A percentile compares a stretch with the other conserved stretches of the same genome.
These are phyloP conservation scores for Crambe crambe DNA, from an alignment of 37 sponge, comb jelly and placozoan genomes.

Conservation along the genomic window DNA sequence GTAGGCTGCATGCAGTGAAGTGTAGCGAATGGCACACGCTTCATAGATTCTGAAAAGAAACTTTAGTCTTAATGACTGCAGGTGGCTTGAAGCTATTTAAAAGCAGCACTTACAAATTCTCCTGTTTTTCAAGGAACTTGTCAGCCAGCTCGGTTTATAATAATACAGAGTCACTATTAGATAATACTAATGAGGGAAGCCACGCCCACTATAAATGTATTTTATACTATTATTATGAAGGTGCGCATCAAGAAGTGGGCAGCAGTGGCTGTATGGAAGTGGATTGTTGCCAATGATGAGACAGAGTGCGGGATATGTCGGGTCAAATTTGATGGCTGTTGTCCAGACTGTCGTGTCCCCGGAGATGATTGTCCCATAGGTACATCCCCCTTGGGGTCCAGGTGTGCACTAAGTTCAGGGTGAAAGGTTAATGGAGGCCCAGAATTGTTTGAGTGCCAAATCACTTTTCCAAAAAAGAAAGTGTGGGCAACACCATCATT, in stretches of 20 bases:
- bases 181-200: too few species aligned
- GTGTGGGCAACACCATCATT: neutral
- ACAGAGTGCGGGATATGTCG: constrained; percentile 98
- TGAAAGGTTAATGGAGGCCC: neutral
- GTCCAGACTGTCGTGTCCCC: constrained; percentile 91
- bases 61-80: too few species aligned
- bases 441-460: neutral
- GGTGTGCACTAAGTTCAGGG: neutral
- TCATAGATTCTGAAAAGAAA: too few species aligned
- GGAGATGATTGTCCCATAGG: constrained; percentile 96
- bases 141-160: too few species aligned
- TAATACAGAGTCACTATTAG: too few species aligned
- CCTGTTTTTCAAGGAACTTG: too few species aligned
- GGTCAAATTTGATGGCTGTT: constrained; percentile 89
- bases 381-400: constrained; percentile 1
- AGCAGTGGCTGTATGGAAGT: constrained; percentile 96
- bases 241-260: constrained; percentile 76
- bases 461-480: neutral
- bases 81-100: too few species aligned
- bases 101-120: too few species aligned
- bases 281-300: constrained; percentile 91
- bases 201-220: too few species aligned
- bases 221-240: constrained; percentile 49
- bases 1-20: too few species aligned
- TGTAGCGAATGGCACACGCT: too few species aligned